Conservation (phyloP, 2,113 vertebrate species). For the Chloroceryle aenea region DNA sequence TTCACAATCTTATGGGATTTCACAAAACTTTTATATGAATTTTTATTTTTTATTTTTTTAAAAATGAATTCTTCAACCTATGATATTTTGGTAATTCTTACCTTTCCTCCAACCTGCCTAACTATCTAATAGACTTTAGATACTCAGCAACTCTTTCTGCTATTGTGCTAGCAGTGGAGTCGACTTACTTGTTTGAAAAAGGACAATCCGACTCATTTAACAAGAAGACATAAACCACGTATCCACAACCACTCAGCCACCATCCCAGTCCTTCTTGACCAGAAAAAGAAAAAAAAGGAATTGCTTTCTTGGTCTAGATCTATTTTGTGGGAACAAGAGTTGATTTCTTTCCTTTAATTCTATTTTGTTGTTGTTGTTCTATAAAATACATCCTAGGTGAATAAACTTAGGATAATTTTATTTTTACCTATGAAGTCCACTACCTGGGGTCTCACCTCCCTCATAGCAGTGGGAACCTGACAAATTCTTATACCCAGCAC, state of each 20-base stretch:
- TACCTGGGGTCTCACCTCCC: neutral
- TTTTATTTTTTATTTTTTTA: neutral
- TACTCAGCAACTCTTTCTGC: neutral
- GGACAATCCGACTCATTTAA: conserved; percentile 4
- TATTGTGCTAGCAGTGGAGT: neutral
- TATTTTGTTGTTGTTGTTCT: neutral
- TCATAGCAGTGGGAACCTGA: neutral
- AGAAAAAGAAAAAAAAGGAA: neutral
- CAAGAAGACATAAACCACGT: neutral
- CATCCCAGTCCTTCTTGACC: neutral
- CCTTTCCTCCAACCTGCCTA: neutral
- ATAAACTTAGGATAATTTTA: neutral
- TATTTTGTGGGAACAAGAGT: neutral
- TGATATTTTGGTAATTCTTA: neutral
- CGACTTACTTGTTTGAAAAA: neutral
- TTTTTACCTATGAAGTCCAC: neutral
- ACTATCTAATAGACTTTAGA: neutral
- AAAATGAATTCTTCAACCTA: neutral
- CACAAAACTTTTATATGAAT: neutral
- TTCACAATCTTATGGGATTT: neutral
- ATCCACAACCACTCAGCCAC: conserved; percentile 1
- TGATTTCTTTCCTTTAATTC: neutral
- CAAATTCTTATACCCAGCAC: neutral
- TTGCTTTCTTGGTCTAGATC: neutral
- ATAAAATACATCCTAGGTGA: neutral